Base-by-base conservation (phyloP, 2,797 vertebrate genomes). In the Rachycentron canadum region DNA sequence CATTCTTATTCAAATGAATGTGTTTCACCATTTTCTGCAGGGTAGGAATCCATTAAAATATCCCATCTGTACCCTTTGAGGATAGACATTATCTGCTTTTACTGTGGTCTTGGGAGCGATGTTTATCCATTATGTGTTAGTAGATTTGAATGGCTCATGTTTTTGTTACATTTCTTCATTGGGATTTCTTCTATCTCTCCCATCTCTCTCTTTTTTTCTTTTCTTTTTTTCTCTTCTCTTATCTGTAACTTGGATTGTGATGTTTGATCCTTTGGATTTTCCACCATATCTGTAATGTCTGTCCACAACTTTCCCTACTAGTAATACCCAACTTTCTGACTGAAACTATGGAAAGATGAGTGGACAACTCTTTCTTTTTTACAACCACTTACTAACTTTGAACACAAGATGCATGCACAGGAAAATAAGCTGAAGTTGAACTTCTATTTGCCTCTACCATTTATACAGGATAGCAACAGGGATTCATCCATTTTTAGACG, bases 401-500 rank as follows among this genome's bases (percentile, higher is more conserved):
- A 53, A 17, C 19, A 38, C 9, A 36, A 38, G 17, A 53, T 25
- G 34, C 1, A 2, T 4, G 12, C 49, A 45, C 19, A 26, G 28
- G 45, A 73, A 28, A 50, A 64, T 61, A 28, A 32, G 25, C 53
- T n/a, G 36, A 45, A 25, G 69, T 70, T 25, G 7, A 56, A 41
- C 68, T 71, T 66, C 16, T 26, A 28, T 59, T 66, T 82, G 50
- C 77, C 41, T 21, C 11, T 61, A 19, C 25, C 13, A 16, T 71
- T 69, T 84, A 13, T 30, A 56, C 34, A 52, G 30, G 47, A 38
- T 16, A 34, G 49, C 28, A 25, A 53, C 57, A 67, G 58, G 53
- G 47, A 61, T 63, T 75, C 63, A n/a, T 41, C 73, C 91, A 89
- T 92, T 90, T 91, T 89, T 89, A 92, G 82, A 75, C 7, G 25